phyloP scores from a whole-genome alignment of 1,140 invertebrate genomes.

The Drosophila erecta region DNA sequence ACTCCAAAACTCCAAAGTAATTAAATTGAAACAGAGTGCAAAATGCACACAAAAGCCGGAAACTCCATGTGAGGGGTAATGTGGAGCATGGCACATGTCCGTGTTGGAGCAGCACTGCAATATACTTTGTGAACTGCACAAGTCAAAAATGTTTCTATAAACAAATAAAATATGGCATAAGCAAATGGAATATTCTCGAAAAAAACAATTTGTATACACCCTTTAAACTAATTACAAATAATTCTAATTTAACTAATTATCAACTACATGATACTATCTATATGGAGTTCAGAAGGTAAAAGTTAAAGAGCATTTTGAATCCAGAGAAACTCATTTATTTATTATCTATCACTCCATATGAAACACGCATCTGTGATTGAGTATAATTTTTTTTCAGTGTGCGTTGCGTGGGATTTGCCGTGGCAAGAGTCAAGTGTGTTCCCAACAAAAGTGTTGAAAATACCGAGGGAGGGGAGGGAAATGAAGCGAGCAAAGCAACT shows the following conservation, averaged over 20 bases:
- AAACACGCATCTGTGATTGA: no score
- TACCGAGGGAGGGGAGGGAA: slow-evolving; percentile 28
- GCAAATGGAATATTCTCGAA: no score
- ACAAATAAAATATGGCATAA: no score
- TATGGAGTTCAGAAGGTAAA: no score
- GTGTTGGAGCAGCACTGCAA: slow-evolving; percentile 1
- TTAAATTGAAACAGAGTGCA: slow-evolving; percentile 75
- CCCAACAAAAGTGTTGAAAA: slow-evolving; percentile 56
- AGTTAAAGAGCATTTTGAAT: no score
- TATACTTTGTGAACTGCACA: background rate
- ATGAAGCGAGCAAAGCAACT: slow-evolving; percentile 41
- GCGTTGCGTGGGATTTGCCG: slow-evolving; percentile 52
- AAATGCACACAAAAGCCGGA: slow-evolving; percentile 61
- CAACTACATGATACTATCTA: no score
- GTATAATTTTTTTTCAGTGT: slow-evolving; percentile 1
- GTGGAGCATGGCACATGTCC: slow-evolving; percentile 41
- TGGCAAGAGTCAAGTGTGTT: slow-evolving; percentile 73
- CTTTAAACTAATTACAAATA: no score
- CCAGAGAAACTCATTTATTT: no score
- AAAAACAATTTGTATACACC: no score
- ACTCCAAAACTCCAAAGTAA: slow-evolving; percentile 80
- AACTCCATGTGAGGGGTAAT: slow-evolving; percentile 19
- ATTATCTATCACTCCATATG: no score
- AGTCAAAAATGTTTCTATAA: background rate
- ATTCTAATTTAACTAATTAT: no score